These are phyloP conservation scores for Gerris lacustris DNA, from an alignment of 2,888 invertebrate genomes.

Conservation along the genomic window DNA sequence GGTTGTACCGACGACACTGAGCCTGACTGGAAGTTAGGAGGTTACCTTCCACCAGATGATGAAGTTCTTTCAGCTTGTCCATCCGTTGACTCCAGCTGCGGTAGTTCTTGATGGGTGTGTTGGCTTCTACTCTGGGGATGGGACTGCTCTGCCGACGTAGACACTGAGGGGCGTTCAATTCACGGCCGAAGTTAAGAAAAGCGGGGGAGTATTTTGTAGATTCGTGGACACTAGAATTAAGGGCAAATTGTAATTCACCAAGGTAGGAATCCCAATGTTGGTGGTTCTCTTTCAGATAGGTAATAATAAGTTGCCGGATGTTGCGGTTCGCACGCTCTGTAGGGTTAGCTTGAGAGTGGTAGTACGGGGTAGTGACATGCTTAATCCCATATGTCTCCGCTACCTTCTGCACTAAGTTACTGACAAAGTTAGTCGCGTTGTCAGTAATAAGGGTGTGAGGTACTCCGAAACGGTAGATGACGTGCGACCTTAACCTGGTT, in stretches of 20 bases:
- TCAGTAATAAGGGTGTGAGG: conserved; percentile 13
- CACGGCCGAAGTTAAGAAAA: conserved; percentile 20
- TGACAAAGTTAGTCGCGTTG: conserved; percentile 18
- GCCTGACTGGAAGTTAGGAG: conserved; percentile 4
- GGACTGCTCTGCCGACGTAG: not conserved
- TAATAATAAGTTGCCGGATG: conserved; percentile 33
- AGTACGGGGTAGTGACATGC: conserved; percentile 27
- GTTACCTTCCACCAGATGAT: conserved; percentile 10
- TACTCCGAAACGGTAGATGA: conserved; percentile 16
- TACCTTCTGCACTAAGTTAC: not conserved
- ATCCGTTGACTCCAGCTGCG: conserved; percentile 9
- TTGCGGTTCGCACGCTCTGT: conserved; percentile 33
- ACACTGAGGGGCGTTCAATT: not conserved
- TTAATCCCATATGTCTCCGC: conserved; percentile 25
- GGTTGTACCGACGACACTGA: conserved; percentile 14
- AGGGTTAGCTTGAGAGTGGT: conserved; percentile 34
- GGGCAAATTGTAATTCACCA: conserved; percentile 27
- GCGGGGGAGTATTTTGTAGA: conserved; percentile 29
- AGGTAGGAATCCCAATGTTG: conserved; percentile 29
- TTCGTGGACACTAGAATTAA: conserved; percentile 27
- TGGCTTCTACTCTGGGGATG: not conserved
- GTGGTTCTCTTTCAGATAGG: conserved; percentile 31
- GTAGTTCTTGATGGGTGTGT: not conserved
- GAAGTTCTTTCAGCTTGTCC: conserved; percentile 11
- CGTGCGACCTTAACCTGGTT: not conserved